A percentile compares a stretch with the other conserved stretches of the same genome.
Evolutionary conservation across 1,140 invertebrate genomes (phyloP).

Genomic region (Calosoma granatense): DNA sequence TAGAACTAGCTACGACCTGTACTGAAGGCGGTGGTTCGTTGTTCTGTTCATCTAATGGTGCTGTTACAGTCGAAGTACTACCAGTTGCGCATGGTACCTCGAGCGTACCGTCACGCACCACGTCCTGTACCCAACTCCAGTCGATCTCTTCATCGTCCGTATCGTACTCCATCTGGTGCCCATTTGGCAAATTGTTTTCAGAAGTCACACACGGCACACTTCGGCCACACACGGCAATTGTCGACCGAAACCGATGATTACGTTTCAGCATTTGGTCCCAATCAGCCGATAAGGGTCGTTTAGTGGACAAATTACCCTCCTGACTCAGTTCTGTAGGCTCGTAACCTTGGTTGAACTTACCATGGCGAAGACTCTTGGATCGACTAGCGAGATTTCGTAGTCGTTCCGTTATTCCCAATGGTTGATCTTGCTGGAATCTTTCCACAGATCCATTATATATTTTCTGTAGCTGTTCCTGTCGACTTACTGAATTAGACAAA

Average conservation of each 20-base stretch:
- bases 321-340: background rate
- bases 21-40: background rate
- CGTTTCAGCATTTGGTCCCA: background rate
- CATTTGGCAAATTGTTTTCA: background rate
- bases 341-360: background rate
- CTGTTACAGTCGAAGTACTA: conserved; percentile 26
- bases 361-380: background rate
- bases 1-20: background rate
- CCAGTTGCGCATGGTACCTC: conserved; percentile 23
- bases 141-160: conserved; percentile 21
- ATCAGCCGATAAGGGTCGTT: background rate
- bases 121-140: conserved; percentile 24
- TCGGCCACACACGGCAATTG: background rate
- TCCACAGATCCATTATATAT: background rate
- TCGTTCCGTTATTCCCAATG: background rate
- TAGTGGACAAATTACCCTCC: background rate
- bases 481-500: conserved; percentile 9
- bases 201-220: background rate
- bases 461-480: conserved; percentile 4
- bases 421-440: background rate
- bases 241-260: background rate
- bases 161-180: conserved; percentile 6
- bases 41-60: conserved; percentile 20
- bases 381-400: conserved; percentile 11
- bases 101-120: conserved; percentile 17